Percentiles rank a stretch among this genome's conserved stretches.
phyloP scores from a whole-genome alignment of 2,888 invertebrate species.

The Mellilla xanthometata region DNA sequence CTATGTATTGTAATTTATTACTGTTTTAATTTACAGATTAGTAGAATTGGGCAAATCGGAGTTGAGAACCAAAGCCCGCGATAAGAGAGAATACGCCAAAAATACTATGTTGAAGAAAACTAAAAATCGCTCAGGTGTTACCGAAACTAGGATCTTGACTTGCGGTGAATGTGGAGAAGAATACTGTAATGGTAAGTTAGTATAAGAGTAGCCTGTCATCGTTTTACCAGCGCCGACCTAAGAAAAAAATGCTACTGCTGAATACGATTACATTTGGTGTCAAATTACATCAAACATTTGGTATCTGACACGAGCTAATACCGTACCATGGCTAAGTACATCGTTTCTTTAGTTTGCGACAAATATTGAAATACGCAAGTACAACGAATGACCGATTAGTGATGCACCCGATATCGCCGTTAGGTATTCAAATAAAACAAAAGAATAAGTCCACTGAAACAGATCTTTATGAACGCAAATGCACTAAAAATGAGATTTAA shows the following conservation, averaged over 20 bases:
- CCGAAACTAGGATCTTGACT: conserved; percentile 88
- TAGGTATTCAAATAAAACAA: background rate
- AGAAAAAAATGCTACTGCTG: too few relatives aligned
- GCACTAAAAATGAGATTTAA: too few relatives aligned
- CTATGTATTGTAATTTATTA: background rate
- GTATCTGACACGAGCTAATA: too few relatives aligned
- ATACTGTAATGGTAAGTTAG: conserved; percentile 87
- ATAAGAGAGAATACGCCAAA: conserved; percentile 85
- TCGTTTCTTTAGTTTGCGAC: too few relatives aligned
- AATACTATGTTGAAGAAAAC: conserved; percentile 87
- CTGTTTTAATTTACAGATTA: conserved; percentile 74
- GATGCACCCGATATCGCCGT: conserved; percentile 6
- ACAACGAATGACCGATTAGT: conserved; percentile 20
- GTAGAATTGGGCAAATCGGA: conserved; percentile 92
- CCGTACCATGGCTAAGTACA: too few relatives aligned
- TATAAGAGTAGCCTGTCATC: too few relatives aligned
- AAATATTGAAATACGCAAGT: too few relatives aligned
- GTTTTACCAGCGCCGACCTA: too few relatives aligned
- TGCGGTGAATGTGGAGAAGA: conserved; percentile 93
- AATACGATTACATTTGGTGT: too few relatives aligned
- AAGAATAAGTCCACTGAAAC: conserved; percentile 11
- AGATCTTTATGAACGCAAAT: conserved; percentile 9
- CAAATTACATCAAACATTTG: too few relatives aligned
- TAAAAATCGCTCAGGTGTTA: conserved; percentile 92
- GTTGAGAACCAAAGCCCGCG: conserved; percentile 86